Base-by-base conservation (phyloP, 2,113 vertebrate species). In the Saccopteryx leptura region DNA sequence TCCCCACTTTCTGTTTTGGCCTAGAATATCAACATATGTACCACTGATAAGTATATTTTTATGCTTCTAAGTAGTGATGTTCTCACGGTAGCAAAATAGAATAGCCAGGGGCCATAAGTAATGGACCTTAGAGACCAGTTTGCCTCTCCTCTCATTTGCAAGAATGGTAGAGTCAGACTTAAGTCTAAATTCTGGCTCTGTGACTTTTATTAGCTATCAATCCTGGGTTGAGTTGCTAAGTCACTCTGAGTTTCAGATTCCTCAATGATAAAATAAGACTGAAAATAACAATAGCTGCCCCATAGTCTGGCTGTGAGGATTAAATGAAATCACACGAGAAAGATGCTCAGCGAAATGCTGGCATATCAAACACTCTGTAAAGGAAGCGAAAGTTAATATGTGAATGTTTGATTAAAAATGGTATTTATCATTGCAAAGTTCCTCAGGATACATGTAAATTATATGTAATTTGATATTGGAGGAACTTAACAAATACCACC, bases 341-440 rank as follows among this genome's bases (percentile, higher is more conserved):
- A 95, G 82, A 15, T 75, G 14, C 19, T 54, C 75, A 92, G n/a
- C 52, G 96, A 94, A 93, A 71, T 83, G 2, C 39, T 76, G 54
- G 46, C 23, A 52, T 65, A 26, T 91, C 61, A 72, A 89, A 91
- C 52, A 82, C 60, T 75, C 26, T 80, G 3, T 23, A 60, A 68
- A 93, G 9, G 31, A 24, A 69, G 61, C 12, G 79, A 87, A 90
- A 54, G 80, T 52, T 69, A 56, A 18, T 8, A 14, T 54, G 26
- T 72, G 50, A 80, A n/a, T 71, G 14, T 86, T 46, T 69, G 50
- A 87, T 81, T 26, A 72, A 61, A 75, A 83, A 15, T 19, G 79
- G 63, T 95, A 24, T 72, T 94, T 78, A 31, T 1, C 2, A 1
- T 80, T 83, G 91, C 7, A n/a, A 84, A 65, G 26, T 88, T 93